Evolutionary conservation across 2,113 vertebrate genomes (phyloP), one percentile per base, ranked within the genome.

Genomic region (Thymallus thymallus): DNA sequence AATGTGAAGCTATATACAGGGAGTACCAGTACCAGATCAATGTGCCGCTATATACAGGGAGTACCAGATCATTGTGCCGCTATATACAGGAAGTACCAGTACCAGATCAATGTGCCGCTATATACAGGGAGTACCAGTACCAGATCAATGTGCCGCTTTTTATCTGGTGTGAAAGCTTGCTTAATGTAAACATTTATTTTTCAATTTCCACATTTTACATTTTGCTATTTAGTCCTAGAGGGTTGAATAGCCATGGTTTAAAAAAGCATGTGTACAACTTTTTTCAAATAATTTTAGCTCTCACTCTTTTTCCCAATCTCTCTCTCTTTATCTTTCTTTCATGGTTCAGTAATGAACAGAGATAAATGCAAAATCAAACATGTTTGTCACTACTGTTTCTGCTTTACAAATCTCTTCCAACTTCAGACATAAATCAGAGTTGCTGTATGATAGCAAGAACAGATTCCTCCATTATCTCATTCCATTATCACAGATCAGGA

Each of bases 111-210:
- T 26, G 2, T 26, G 26, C n/a, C n/a, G 26, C 26, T 26, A 26
- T 26, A 26, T 26, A 26, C 26, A 26, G 26, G 26, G 26, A 26
- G 26, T 26, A 26, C 26, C 26, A 26, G 26, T 26, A 26, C 2
- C 26, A 26, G 26, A 26, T 26, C 26, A 26, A 26, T 26, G 2
- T 26, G 26, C n/a, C n/a, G n/a, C n/a, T 79, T 41, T 76, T 35
- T 20, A 70, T 24, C 60, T 4, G n/a, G 74, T 70, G 61, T 60
- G n/a, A 79, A 71, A 73, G 69, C 69, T 60, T 68, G 65, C 22
- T 76, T 79, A 84, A 80, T 87, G 76, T 87, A 86, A 90, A 87
- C 78, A 51, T 72, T 82, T 74, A 78, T 72, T 76, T 3, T 1
- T 66, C 1, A 22, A 79, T 75, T 29, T 20, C 72, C 56, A 60